These are phyloP conservation scores for Tympanuchus pallidicinctus DNA, from an alignment of 2,113 vertebrate species.

Conservation along the genomic window DNA sequence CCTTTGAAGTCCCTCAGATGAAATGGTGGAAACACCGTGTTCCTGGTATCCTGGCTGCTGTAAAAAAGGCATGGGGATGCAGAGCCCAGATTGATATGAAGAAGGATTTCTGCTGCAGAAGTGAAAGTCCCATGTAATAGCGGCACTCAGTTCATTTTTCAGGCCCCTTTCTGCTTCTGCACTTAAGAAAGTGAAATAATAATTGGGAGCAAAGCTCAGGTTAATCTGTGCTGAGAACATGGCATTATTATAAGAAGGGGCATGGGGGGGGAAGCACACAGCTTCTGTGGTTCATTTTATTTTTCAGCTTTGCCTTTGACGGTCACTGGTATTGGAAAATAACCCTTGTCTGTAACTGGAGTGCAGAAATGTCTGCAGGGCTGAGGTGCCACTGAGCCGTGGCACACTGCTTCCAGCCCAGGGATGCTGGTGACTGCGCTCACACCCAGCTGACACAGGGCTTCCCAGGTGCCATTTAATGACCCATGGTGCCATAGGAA, in stretches of 20 bases:
- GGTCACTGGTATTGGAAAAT: background rate
- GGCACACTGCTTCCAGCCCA: background rate
- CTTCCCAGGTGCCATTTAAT: background rate
- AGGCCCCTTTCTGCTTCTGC: background rate
- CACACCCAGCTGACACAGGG: background rate
- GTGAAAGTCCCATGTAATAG: background rate
- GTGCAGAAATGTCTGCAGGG: background rate
- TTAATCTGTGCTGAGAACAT: background rate
- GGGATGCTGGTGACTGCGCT: background rate
- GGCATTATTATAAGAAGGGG: constrained; percentile 45
- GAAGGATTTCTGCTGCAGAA: background rate
- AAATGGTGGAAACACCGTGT: background rate
- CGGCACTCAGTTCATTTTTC: constrained; percentile 15
- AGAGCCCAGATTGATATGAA: background rate
- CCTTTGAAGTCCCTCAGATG: background rate
- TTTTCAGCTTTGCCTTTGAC: background rate
- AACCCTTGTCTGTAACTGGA: background rate
- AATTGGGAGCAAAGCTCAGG: constrained; percentile 62
- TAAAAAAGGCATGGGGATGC: background rate
- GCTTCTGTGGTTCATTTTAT: background rate
- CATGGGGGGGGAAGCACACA: fast-evolving
- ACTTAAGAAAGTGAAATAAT: constrained; percentile 4
- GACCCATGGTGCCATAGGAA: background rate
- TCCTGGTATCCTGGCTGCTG: background rate
- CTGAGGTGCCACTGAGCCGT: background rate